phyloP scores from a whole-genome alignment of 1,140 invertebrate species.

The Musca vetustissima region DNA sequence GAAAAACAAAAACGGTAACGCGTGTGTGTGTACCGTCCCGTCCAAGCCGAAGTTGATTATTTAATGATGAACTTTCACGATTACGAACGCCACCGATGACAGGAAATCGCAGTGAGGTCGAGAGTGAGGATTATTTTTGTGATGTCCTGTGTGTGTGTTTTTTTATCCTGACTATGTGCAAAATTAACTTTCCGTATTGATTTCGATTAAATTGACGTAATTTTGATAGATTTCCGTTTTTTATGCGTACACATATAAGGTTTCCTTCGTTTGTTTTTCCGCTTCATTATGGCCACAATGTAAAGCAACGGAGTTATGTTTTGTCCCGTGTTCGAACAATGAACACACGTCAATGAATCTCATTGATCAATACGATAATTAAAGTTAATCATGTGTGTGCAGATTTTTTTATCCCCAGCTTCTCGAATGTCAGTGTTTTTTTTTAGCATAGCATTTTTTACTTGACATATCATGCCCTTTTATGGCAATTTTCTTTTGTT shows the following conservation, averaged over 20 bases:
- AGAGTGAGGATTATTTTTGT: too few species aligned
- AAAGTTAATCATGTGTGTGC: conserved; percentile 20
- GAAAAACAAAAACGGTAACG: background rate
- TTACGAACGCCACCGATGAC: background rate
- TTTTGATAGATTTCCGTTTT: conserved; percentile 20
- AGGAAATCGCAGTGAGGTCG: background rate
- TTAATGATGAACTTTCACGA: conserved; percentile 8
- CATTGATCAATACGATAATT: conserved; percentile 13
- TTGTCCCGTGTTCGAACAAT: background rate
- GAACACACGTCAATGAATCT: background rate
- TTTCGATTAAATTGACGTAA: conserved; percentile 18
- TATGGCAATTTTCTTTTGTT: background rate
- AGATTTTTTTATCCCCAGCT: background rate
- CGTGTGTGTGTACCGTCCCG: background rate
- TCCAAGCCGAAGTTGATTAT: background rate
- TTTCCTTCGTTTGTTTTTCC: background rate
- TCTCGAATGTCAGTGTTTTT: background rate
- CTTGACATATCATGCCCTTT: background rate
- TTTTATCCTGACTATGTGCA: background rate
- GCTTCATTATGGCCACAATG: background rate
- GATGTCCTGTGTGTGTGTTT: background rate
- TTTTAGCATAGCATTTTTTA: background rate
- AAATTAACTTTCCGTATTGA: conserved; percentile 17
- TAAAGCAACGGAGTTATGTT: background rate
- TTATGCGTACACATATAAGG: too few species aligned